Base-by-base conservation (phyloP, 2,113 vertebrate genomes). In the Gadus macrocephalus region DNA sequence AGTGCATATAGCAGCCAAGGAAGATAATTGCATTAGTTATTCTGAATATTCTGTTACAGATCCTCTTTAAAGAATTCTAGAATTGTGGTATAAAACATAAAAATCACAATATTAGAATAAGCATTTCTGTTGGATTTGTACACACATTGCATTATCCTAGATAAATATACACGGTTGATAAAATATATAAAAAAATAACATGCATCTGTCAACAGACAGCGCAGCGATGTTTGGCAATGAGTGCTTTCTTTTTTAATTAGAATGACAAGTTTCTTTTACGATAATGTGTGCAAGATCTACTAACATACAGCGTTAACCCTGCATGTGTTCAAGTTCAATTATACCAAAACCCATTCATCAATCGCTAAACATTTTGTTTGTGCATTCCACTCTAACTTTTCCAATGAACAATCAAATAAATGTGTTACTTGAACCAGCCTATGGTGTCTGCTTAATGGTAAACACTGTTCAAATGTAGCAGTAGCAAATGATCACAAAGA, bases 151-250 rank as follows among this genome's bases (percentile, higher is more conserved):
- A 79, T 65, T 64, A 68, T 67, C 27, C 62, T 28, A 65, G 58
- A 72, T 78, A 53, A 75, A 71, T 78, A 70, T 75, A 87, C 77
- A 85, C 69, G 59, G 66, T 67, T 15, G 8, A 15, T 77, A 67
- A 17, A 15, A 72, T 86, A 86, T 73, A 89, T 49, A 14, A 49
- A 89, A 90, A 89, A 58, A 84, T 78, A 86, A 68, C 88, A 87
- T 90, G 90, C 87, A 17, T 78, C 77, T 80, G 58, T 71, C 70
- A 78, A 81, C 56, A 73, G 22, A 59, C 76, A 83, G 31, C 62
- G 42, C 11, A 80, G 77, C 75, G 76, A 35, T 35, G 70, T 85
- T 73, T 71, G 71, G 74, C 67, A 73, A 60, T 71, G 66, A 14
- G 12, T 14, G 42, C 12, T 49, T 49, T 14, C 35, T 31, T 63